Evolutionary conservation across 2,113 vertebrate genomes (phyloP).

Genomic region (Aythya baeri): DNA sequence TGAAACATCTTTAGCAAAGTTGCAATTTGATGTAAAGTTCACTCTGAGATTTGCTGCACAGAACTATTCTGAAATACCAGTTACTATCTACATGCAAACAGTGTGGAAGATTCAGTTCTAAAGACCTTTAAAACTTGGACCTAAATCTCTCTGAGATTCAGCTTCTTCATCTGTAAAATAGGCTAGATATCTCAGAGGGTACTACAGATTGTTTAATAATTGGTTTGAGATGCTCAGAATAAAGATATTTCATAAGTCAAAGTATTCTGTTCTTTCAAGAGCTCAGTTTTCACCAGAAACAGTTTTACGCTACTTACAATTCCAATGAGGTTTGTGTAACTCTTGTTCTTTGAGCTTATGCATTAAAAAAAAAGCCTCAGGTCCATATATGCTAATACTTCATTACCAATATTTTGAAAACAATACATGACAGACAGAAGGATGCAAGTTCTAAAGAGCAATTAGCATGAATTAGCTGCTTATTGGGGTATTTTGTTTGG

Average conservation of each 20-base stretch:
- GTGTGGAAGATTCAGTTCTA: background rate
- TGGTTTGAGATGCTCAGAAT: conserved; percentile 18
- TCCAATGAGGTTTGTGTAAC: background rate
- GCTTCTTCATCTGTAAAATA: conserved; percentile 1
- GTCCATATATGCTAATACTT: background rate
- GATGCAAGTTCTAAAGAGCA: background rate
- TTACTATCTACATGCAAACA: background rate
- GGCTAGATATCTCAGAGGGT: background rate
- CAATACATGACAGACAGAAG: background rate
- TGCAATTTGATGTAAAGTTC: background rate
- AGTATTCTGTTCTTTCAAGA: background rate
- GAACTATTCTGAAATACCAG: background rate
- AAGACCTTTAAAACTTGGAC: background rate
- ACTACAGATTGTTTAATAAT: conserved; percentile 20
- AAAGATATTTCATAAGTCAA: conserved; percentile 25
- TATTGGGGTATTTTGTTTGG: background rate
- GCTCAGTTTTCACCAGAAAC: background rate
- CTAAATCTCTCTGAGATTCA: background rate
- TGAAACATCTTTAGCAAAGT: background rate
- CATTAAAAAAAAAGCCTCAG: background rate
- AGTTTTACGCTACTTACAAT: background rate
- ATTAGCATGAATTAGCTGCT: background rate
- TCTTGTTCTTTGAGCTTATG: background rate
- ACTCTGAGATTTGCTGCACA: background rate
- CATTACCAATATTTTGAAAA: background rate